Conservation (phyloP, 1,140 invertebrate species). For the Asbolus verrucosus region DNA sequence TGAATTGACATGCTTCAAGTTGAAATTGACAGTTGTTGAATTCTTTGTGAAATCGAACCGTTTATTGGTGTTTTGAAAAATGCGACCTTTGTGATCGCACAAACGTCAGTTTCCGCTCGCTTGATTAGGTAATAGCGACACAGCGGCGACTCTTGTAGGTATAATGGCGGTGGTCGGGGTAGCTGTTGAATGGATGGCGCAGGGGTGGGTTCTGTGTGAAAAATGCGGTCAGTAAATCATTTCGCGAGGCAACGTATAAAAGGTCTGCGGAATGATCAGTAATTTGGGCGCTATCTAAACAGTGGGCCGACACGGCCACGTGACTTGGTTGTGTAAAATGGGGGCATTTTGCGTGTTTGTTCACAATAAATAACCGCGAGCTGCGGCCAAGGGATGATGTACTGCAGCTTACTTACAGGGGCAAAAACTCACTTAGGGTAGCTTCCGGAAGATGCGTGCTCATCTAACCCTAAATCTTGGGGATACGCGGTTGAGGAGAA, state of each 20-base stretch:
- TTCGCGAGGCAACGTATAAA: conserved; percentile 39
- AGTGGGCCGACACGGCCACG: conserved; percentile 40
- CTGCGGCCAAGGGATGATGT: conserved; percentile 29
- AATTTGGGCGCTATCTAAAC: conserved; percentile 43
- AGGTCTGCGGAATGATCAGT: conserved; percentile 43
- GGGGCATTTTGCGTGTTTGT: conserved; percentile 50
- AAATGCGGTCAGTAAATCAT: conserved; percentile 31
- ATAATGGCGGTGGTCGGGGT: too few relatives aligned
- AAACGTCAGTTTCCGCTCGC: too few relatives aligned
- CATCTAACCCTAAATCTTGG: conserved; percentile 46
- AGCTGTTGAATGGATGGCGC: too few relatives aligned
- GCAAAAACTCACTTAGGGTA: conserved; percentile 40
- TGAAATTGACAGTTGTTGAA: too few relatives aligned
- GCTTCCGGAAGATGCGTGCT: conserved; percentile 47
- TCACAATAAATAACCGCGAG: conserved; percentile 48
- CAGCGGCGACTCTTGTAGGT: too few relatives aligned
- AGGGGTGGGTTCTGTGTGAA: conserved; percentile 22
- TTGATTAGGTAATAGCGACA: too few relatives aligned
- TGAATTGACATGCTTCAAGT: too few relatives aligned
- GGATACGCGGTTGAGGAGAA: conserved; percentile 30
- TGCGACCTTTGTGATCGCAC: too few relatives aligned
- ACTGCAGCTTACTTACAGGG: conserved; percentile 23
- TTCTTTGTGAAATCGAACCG: too few relatives aligned
- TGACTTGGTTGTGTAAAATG: conserved; percentile 46
- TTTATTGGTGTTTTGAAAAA: too few relatives aligned